Evolutionary conservation across 1,140 invertebrate genomes (phyloP), one percentile per base, ranked within the genome.

Genomic region (Drosophila santomea): DNA sequence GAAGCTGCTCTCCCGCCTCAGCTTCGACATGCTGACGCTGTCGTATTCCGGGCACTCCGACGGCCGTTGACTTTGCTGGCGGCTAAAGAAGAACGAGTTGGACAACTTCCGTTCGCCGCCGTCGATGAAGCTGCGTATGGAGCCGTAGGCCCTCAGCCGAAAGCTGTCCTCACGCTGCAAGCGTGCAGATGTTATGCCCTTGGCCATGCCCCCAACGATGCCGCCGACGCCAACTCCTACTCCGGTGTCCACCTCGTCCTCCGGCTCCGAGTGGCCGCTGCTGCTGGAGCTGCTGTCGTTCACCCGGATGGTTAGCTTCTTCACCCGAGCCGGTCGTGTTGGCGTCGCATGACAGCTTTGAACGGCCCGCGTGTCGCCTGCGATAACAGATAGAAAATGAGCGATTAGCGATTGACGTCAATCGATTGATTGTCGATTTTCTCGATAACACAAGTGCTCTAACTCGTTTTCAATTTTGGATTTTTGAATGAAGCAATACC

Each of bases 261-360:
- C 77, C 39, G 74, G 72, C 41, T 79, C 82, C 28, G 80, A 92
- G 17, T 89, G 82, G 6, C 93, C 92, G 15, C 80, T 54, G 67
- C 79, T 76, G 68, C 78, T 75, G 72, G 82, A 90, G 67, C 93
- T 94, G 78, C 93, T 94, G 59, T 94, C 93, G 35, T 93, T 93
- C 4, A 94, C 93, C 23, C 85, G 77, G 64, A 92, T 92, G 52
- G 91, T 92, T 1, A 92, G 76, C 71, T 92, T 92, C 57, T 91
- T 92, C 4, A 91, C 73, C 35, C 91, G 80, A 41, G 68, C 52
- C 1, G 57, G 74, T n/a, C 91, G 77, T 11, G 84, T 83, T 43
- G 91, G 91, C 28, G 90, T 91, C 8, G 55, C 80, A 39, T 86
- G 88, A 50, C 85, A 90, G 48, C 90, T 91, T 44, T 90, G 90